Base-by-base conservation (phyloP, 2,888 invertebrate genomes). In the Busseola fusca region DNA sequence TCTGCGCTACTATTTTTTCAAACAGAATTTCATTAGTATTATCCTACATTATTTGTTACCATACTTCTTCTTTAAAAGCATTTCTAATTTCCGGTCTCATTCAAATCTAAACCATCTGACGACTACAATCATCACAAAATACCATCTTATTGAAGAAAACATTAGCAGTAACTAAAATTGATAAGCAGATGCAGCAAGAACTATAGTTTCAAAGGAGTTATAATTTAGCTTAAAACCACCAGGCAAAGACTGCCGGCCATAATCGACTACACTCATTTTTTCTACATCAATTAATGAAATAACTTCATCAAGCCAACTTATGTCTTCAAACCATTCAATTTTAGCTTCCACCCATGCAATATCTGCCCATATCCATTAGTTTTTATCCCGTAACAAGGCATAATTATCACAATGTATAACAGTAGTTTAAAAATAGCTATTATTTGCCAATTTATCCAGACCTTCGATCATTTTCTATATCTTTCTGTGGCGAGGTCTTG, bases 381-480 rank as follows among this genome's bases (percentile, higher is more conserved):
- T 71, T 71, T 68, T 78, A 81, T 85, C 83, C 84, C 81, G 84
- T 87, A 86, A 85, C 74, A 71, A 84, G 84, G 78, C 73, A 83
- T 87, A 87, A 87, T 88, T 87, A 86, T 80, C 74, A 84, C 80
- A 84, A 84, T 82, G 72, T 78, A 79, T 86, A 87, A 86, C 87
- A 72, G 86, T 86, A 74, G 70, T 83, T 86, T 85, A 84, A 86
- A 89, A 88, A 88, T 89, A 88, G 86, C 87, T 70, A 70, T 76
- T 71, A 42, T 54, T 5, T 21, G 57, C 89, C 84, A 87, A 12
- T 72, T 67, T 81, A 27, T 34, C 1, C 10, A 81, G 89, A 87
- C 34, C 88, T 72, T 37, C 25, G 1, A 40, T n/a, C 30, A 3
- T 34, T 30, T 14, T 3, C 34, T 54, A 64, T 62, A 64, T 64